Base-by-base conservation (phyloP, 64 coral and sea anemone genomes). In the Porites lutea region DNA sequence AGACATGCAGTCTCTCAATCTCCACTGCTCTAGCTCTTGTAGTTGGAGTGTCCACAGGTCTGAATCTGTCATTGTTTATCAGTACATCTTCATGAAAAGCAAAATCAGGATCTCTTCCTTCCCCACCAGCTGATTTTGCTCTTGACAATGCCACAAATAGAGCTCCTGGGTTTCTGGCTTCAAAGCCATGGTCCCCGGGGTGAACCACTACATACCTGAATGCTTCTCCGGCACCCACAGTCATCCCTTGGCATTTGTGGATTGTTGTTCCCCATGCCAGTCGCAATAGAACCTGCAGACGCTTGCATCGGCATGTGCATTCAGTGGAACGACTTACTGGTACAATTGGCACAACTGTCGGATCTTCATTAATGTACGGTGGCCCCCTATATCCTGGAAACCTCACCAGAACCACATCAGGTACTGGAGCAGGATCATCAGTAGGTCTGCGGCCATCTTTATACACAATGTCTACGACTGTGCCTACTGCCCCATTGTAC, bases 401-500 rank as follows among this genome's bases (percentile, higher is more conserved):
- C 14, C 61, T 23, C 15, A 90, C 76, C 59, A 79, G 69, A 2
- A 90, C 75, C 2, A 79, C 57, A 71, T 80, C 76, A 43, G 75
- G 62, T 52, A 48, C 13, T 70, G 88, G 88, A 13, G 27, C 27
- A 37, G 27, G 27, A 37, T 37, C 27, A 37, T 37, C 27, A 37
- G 27, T 37, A 37, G 27, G 83, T 48, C 83, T 66, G 44, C 83
- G 14, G 66, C 72, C 87, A 77, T 48, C 48, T 46, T 43, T 54
- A 44, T 77, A 89, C 2, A 65, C 54, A 75, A 89, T 77, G 43
- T 78, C 72, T 27, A 89, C 87, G 2, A 89, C 73, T 78, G 54
- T 78, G 45, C 87, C 87, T 7, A 89, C 87, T 65, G 58, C 87
- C n/a, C 87, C 87, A 78, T 77, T 89, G 58, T 47, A 78, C 74